These are phyloP conservation scores for Albula goreensis DNA, from an alignment of 2,113 vertebrate species.

Conservation along the genomic window DNA sequence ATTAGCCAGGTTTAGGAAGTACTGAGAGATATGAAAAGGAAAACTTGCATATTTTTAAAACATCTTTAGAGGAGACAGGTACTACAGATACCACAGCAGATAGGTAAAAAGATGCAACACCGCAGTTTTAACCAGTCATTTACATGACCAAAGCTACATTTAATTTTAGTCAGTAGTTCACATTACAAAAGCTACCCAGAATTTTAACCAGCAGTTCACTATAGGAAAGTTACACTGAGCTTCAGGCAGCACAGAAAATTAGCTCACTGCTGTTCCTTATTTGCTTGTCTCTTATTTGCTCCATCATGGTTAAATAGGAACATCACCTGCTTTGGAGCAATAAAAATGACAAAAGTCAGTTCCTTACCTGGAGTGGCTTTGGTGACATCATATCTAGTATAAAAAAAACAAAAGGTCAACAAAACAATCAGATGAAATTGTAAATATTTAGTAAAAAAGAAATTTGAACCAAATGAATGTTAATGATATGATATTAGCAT, in stretches of 20 bases:
- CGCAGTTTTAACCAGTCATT: too few relatives aligned
- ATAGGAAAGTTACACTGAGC: too few relatives aligned
- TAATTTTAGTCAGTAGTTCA: too few relatives aligned
- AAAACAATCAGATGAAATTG: constrained; percentile 11
- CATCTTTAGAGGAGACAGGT: background rate
- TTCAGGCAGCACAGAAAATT: too few relatives aligned
- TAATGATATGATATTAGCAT: too few relatives aligned
- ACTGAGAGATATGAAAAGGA: background rate
- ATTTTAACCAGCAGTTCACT: too few relatives aligned
- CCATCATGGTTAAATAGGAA: background rate
- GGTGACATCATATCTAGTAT: constrained; percentile 70
- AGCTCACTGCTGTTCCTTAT: too few relatives aligned
- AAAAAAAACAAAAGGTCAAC: constrained; percentile 24
- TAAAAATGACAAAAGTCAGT: background rate
- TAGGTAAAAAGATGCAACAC: background rate
- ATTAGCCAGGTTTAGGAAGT: background rate
- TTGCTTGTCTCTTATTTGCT: background rate
- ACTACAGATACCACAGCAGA: background rate
- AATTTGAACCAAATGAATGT: too few relatives aligned
- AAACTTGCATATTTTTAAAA: background rate
- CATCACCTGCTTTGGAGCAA: background rate
- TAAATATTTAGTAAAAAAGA: background rate
- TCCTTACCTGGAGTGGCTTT: constrained; percentile 76
- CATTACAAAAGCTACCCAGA: too few relatives aligned
- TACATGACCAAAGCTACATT: too few relatives aligned